Evolutionary conservation across 2,797 vertebrate species (phyloP), one percentile per base, ranked within the genome.

Genomic region (Aythya fuligula): DNA sequence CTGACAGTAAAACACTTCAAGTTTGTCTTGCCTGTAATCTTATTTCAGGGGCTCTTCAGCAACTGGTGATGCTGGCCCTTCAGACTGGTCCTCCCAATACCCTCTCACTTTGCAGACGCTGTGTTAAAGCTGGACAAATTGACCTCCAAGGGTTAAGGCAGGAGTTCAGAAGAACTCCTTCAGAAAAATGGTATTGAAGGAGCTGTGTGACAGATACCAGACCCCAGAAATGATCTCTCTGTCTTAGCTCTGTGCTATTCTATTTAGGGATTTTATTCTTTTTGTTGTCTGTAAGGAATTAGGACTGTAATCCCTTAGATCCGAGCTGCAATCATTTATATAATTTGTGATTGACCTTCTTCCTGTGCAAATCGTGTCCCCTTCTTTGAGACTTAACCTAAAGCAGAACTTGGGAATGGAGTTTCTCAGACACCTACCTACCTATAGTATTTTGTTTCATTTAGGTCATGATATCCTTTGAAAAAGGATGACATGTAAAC

Each of bases 311-410:
- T 11, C 30, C 11, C n/a, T 41, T 32, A 72, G 30, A 43, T 30
- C 8, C 8, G 38, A 43, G 70, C 38, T 39, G 51, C 39, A n/a
- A 41, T 57, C 32, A 41, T 32, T 25, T 54, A 25, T 32, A 72
- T 38, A 14, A 43, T 41, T 39, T 18, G 32, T 56, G 21, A 25
- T 32, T 13, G 49, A 70, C 60, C 97, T 97, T 98, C 96, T 97
- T 98, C 96, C 97, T 95, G 96, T 95, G 96, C 96, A 97, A 97
- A 97, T 97, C 96, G 97, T 96, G 97, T 97, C 97, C 97, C 96
- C 97, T 93, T 98, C 41, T 34, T 61, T 43, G 34, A 34, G n/a
- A 39, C n/a, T 32, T 18, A 24, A 38, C 69, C 69, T 11, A 39
- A 41, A 56, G 70, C 38, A 53, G 36, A 43, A 18, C 30, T 57